phyloP scores from a whole-genome alignment of 2,113 vertebrate species.

The Hipposideros armiger region DNA sequence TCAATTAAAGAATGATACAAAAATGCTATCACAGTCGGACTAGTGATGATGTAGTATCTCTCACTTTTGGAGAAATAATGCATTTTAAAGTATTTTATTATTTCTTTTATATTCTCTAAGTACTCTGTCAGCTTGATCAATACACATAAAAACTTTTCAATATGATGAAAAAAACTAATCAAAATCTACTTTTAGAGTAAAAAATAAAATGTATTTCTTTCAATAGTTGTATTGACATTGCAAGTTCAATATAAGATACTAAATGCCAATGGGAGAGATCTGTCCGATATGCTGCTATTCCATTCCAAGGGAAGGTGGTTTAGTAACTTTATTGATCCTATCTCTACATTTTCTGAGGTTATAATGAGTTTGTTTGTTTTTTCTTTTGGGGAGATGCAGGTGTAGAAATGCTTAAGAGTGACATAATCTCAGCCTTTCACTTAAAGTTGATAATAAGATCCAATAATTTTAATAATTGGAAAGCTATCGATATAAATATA shows the following conservation, averaged over 20 bases:
- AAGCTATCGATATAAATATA: not conserved
- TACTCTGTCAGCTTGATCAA: not conserved
- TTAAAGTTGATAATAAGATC: not conserved
- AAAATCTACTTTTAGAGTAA: not conserved
- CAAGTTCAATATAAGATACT: not conserved
- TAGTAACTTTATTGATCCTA: not conserved
- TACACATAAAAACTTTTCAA: not conserved
- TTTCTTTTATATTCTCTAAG: not conserved
- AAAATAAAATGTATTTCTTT: not conserved
- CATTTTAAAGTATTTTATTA: conserved; percentile 10
- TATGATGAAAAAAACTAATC: not conserved
- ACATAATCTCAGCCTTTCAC: not conserved
- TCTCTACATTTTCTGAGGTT: not conserved
- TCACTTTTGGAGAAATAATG: not conserved
- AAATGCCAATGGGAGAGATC: not conserved
- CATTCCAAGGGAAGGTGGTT: not conserved
- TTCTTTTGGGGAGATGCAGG: not conserved
- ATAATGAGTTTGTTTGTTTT: not conserved
- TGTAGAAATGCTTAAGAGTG: not conserved
- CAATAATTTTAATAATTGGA: conserved; percentile 9
- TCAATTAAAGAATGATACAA: not conserved
- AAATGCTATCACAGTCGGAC: not conserved
- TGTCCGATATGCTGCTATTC: not conserved
- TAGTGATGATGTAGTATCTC: not conserved
- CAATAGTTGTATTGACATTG: not conserved